These are phyloP conservation scores for Malurus cyaneus DNA, from an alignment of 2,113 vertebrate genomes.

Conservation along the genomic window DNA sequence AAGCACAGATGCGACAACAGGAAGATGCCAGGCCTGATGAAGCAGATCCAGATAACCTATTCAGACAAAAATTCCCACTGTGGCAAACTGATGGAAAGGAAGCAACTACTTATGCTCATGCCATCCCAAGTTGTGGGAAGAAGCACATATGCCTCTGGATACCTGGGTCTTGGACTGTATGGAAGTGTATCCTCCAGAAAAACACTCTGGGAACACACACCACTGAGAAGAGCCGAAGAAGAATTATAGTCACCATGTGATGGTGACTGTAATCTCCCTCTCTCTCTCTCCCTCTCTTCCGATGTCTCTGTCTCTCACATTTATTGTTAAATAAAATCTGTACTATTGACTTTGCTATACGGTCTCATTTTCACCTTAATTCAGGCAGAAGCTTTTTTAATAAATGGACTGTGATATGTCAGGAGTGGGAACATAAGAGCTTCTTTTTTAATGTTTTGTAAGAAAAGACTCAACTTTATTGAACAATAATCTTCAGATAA, in stretches of 20 bases:
- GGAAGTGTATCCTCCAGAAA: not conserved
- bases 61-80: not conserved
- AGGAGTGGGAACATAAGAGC: not conserved
- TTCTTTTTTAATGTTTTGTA: not conserved
- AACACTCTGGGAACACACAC: not conserved
- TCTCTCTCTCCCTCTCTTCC: not conserved
- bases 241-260: not conserved
- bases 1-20: not conserved
- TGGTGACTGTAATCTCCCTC: not conserved
- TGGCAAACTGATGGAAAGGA: not conserved
- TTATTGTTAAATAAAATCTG: not conserved
- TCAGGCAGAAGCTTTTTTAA: not conserved
- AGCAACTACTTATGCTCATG: not conserved
- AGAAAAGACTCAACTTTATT: not conserved
- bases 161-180: not conserved
- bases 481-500: not conserved
- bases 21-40: not conserved
- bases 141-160: not conserved
- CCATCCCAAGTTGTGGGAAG: not conserved
- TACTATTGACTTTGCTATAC: not conserved
- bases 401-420: not conserved
- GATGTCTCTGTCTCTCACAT: not conserved
- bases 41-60: not conserved
- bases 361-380: not conserved
- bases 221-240: not conserved